Conservation (phyloP, 2,113 vertebrate species). For the Cranoglanis bouderius region DNA sequence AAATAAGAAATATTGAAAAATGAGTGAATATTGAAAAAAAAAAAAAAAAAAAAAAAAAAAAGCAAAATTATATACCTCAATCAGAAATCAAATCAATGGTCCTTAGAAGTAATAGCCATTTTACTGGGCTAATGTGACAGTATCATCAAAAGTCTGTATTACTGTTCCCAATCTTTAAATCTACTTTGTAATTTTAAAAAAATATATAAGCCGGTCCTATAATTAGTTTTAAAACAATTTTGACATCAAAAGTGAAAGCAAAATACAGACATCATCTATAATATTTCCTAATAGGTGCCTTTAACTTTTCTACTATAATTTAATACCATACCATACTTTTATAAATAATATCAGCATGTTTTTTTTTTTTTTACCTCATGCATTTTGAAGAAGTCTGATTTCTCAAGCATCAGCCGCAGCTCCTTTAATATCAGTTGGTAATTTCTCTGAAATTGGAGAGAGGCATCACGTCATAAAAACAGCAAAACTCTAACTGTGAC, state of each 20-base stretch:
- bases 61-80: background rate
- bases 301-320: background rate
- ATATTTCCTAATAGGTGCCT: background rate
- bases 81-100: background rate
- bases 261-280: no score
- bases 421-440: constrained; percentile 77
- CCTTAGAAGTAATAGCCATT: background rate
- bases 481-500: background rate
- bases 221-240: no score
- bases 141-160: background rate
- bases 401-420: constrained; percentile 73
- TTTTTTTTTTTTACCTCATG: constrained; percentile 75
- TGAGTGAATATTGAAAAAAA: background rate
- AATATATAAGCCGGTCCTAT: no score
- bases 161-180: background rate
- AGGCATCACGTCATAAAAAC: background rate
- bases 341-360: background rate
- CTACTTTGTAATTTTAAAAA: no score
- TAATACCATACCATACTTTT: background rate
- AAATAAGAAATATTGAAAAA: background rate
- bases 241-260: no score
- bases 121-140: background rate
- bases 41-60: no score
- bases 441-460: constrained; percentile 63
- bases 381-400: constrained; percentile 79